Evolutionary conservation across 2,888 invertebrate species (phyloP), one percentile per base, ranked within the genome.

Genomic region (Temnothorax ravouxi): DNA sequence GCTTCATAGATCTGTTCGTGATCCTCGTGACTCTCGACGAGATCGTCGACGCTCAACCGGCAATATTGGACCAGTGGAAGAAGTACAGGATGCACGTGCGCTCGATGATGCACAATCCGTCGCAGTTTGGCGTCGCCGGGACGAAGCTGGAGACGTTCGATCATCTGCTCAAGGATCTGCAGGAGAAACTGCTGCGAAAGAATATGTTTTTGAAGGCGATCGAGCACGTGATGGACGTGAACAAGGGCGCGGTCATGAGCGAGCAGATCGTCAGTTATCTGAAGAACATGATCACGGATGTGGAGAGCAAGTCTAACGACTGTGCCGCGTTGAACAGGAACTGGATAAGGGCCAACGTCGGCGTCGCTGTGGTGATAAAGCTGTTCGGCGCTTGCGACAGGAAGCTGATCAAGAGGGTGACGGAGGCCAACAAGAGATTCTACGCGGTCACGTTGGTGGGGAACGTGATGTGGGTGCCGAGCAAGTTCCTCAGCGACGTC

Each of bases 391-490:
- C 96, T 90, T 96, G 96, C 90, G 98, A 98, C 94, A 97, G 97
- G 92, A 98, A 97, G 94, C 94, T 97, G 64, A 96, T 98, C 76
- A 97, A 97, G 94, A 95, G 96, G 75, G 93, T 98, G 44, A 95
- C 97, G 90, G 98, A 99, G 90, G 94, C 97, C 5, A 97, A 98
- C 94, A 96, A 96, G 93, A 98, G 97, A 96, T 96, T 97, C 64
- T 97, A 97, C 88, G 97, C 97, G 50, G 97, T 98, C 83, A 97
- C 97, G 66, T 95, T 99, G 50, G 96, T 96, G 83, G 98, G 98
- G 1, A 97, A 97, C 92, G 96, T 97, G 21, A 94, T 98, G 77
- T 99, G 98, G 98, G 97, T 97, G 92, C 98, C 99, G 0, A 97
- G 97, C 93, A 96, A 96, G 90, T 99, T 99, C 95, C 95, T 99